phyloP scores from a whole-genome alignment of 2,888 invertebrate genomes.

The Dynastes hyllus region DNA sequence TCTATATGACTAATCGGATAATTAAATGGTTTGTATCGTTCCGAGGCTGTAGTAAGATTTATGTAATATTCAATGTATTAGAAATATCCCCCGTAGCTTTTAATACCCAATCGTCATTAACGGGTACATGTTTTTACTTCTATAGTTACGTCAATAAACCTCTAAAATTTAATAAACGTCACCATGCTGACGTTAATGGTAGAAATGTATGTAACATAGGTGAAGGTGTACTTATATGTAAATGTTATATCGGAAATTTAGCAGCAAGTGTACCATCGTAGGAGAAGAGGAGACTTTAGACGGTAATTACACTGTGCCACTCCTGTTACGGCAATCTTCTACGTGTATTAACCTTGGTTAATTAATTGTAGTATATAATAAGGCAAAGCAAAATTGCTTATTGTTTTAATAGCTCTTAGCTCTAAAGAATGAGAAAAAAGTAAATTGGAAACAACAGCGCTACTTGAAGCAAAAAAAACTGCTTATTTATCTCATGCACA shows the following conservation, averaged over 20 bases:
- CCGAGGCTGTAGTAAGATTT: constrained; percentile 2
- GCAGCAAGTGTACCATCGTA: not conserved
- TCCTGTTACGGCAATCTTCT: constrained; percentile 31
- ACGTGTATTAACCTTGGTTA: constrained; percentile 19
- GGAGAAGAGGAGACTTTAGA: constrained; percentile 1
- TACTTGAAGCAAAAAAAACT: too few relatives aligned
- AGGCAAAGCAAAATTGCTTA: constrained; percentile 14
- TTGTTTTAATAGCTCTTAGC: constrained; percentile 20
- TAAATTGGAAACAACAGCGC: not conserved
- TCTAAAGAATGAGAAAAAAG: not conserved
- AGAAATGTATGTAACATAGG: not conserved
- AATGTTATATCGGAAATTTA: too few relatives aligned
- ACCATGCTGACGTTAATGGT: constrained; percentile 16
- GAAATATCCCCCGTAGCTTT: constrained; percentile 8
- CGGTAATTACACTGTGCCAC: constrained; percentile 30
- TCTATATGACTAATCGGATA: not conserved
- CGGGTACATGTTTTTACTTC: not conserved
- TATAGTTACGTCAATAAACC: not conserved
- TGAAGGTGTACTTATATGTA: too few relatives aligned
- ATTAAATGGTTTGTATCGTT: constrained; percentile 8
- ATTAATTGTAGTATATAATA: constrained; percentile 8
- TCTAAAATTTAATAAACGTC: constrained; percentile 17
- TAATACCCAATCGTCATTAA: constrained; percentile 26
- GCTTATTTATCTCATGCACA: not conserved
- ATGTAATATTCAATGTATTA: constrained; percentile 12